Evolutionary conservation across 2,113 vertebrate genomes (phyloP).

Genomic region (Microcebus lehilahytsara): DNA sequence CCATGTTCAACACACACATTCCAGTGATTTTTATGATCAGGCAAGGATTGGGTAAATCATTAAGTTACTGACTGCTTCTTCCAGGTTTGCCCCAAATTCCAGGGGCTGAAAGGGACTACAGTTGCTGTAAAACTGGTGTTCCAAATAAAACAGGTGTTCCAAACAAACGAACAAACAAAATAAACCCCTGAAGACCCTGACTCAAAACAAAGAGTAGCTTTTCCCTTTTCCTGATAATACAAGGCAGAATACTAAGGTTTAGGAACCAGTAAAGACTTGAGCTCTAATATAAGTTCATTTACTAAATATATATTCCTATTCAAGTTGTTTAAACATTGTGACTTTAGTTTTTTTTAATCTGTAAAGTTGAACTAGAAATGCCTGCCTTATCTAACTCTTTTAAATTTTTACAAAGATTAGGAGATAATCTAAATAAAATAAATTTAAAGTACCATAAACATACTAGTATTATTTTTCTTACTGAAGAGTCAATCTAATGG

Average conservation of each 20-base stretch:
- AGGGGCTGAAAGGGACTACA: neutral
- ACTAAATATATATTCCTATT: neutral
- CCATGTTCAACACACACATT: neutral
- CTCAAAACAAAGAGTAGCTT: too few species aligned
- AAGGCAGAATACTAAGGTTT: too few species aligned
- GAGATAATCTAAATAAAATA: too few species aligned
- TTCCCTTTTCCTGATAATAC: too few species aligned
- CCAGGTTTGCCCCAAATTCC: neutral
- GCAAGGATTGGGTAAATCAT: neutral
- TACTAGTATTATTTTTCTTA: too few species aligned
- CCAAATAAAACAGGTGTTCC: too few species aligned
- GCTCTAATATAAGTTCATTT: neutral
- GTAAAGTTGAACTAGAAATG: neutral
- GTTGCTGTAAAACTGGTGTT: too few species aligned
- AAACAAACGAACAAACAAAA: too few species aligned
- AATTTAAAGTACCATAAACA: too few species aligned
- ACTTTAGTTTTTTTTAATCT: neutral
- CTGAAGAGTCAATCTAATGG: too few species aligned
- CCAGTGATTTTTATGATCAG: neutral
- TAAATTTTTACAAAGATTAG: neutral
- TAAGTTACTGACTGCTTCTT: neutral
- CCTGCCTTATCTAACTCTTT: neutral
- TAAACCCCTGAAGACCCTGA: too few species aligned
- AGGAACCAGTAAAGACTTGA: neutral
- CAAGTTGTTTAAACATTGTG: neutral